Base-by-base conservation (phyloP, 2,888 invertebrate genomes). In the Epinotia ramella region DNA sequence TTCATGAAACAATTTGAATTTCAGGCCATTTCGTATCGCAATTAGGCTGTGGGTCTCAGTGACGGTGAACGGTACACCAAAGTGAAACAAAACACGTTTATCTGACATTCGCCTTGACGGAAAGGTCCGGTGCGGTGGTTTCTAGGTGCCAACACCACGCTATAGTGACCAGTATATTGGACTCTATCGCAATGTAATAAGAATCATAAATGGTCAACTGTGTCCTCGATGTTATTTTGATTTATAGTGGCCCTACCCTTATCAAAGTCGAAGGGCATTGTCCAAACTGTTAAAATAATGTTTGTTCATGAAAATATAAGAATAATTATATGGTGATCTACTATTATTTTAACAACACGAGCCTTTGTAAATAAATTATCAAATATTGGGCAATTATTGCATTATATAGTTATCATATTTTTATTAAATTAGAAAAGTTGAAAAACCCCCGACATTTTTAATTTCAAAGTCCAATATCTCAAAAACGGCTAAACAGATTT, bases 211-310 rank as follows among this genome's bases (percentile, higher is more conserved):
- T n/a, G n/a, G 53, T 53, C 53, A 53, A 6, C n/a, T 40, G 40
- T 40, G 33, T 49, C 16, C 6, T 6, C n/a, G n/a, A 13, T n/a
- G 16, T 70, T 66, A 65, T 53, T 66, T 60, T 75, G 70, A 75
- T 71, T 75, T 75, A 75, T 71, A 62, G 60, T 75, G 12, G 49
- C 24, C 70, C 20, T 53, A 75, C 75, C 75, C 75, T 75, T 71
- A 75, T 75, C 75, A 75, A 73, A 57, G 40, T 64, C 13, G 60
- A 66, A 66, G 53, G 74, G 75, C 40, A 75, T 71, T 75, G 70
- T 75, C 53, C 40, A 28, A 65, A 49, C 13, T 56, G 63, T 28
- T 70, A 60, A 71, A 65, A 75, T 70, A 65, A 71, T 71, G 53
- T 75, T 75, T 70, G 60, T 71, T 66, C 65, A 75, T 65, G 57